Base-by-base conservation (phyloP, 2,888 invertebrate genomes). In the Aspidapion aeneum region DNA sequence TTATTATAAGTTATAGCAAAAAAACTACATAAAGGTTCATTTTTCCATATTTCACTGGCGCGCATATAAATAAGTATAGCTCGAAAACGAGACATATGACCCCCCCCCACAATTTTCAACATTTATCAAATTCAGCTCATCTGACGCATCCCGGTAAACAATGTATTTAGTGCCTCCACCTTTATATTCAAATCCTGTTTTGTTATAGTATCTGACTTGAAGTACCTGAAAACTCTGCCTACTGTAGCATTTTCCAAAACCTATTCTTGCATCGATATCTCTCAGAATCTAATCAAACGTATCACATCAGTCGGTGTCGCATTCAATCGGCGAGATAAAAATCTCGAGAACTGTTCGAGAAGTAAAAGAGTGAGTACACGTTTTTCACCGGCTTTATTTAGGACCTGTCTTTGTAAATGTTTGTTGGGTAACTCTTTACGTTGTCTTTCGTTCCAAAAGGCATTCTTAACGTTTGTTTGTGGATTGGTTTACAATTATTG, bases 241-340 rank as follows among this genome's bases (percentile, higher is more conserved):
- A 35, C 35, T 35, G 35, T 35, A 35, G 12, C 3, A 7, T 3
- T 35, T 35, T 12, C 35, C 35, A 35, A 35, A 35, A 35, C 35
- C 35, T 35, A 35, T 35, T 35, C 35, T 35, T 35, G 35, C 12
- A 35, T 12, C 65, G 60, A 62, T 65, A 65, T 65, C 65, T 60
- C 49, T 55, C 49, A 51, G 63, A 63, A 65, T 65, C 65, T 65
- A 65, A 65, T 65, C 63, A 65, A 60, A 58, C 60, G 54, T 60
- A 57, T 60, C 58, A 58, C 65, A 65, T 65, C 65, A 65, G 55
- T 62, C 59, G 61, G 61, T 63, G 65, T 65, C 65, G 61, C 65
- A 65, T 63, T 65, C 65, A 65, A 65, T 65, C 65, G 35, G 35
- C 63, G 18, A 55, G 65, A 65, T 65, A 63, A 58, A 65, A 65